Base-by-base conservation (phyloP, 2,888 invertebrate genomes). In the Epinotia demarniana region DNA sequence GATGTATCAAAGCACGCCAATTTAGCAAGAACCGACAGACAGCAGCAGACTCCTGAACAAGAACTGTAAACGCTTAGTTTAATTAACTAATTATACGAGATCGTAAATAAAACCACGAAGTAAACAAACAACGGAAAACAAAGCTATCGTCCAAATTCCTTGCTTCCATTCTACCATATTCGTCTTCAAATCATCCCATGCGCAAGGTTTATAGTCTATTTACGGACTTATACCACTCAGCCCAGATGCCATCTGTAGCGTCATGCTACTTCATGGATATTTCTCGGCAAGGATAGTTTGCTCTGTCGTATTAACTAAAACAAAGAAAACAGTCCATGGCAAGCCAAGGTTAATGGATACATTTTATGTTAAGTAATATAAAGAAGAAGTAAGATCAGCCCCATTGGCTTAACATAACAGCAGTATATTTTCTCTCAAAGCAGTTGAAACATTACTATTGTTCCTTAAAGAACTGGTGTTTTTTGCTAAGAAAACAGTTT, bases 161-260 rank as follows among this genome's bases (percentile, higher is more conserved):
- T 68, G 27, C 55, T 39, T 43, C 43, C 6, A 63, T 69, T 39
- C 70, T 55, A 49, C 57, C 57, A 70, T 74, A 74, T 70, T 75
- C 55, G 55, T 16, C 75, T 9, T 49, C 33, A 57, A 46, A 43
- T 58, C 53, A 49, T 57, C 68, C 13, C 11, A 74, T 69, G 49
- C 19, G 23, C 43, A 19, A 75, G 64, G 70, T 75, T 75, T 71
- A 71, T 71, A 16, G 58, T 49, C 71, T 55, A 19, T 55, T 73
- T 63, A 39, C 9, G 0, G 8, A 64, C 23, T 13, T 39, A 61
- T 43, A 57, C 18, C 39, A 71, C 19, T 63, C 53, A 53, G 39
- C 60, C 66, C 43, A 61, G 27, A 71, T 62, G 66, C 55, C 55
- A 72, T 72, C 60, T 66, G 53, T 49, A 55, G 62, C 16, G 46